Percentiles rank a stretch among this genome's conserved stretches.
Evolutionary conservation across 2,888 invertebrate species (phyloP).

Genomic region (Chaitophorus viminalis): DNA sequence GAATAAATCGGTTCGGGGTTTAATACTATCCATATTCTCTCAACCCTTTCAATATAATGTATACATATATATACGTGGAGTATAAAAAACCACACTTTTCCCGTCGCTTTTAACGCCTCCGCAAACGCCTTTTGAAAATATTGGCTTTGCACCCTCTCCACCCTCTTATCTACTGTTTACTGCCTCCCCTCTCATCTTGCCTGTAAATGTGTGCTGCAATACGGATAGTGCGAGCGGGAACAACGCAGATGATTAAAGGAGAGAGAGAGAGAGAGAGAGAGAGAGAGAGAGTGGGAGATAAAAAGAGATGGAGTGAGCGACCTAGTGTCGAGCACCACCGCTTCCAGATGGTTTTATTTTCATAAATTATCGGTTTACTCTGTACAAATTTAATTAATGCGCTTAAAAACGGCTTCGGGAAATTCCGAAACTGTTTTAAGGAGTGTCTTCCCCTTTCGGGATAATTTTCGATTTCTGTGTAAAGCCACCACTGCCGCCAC

Average conservation of each 20-base stretch:
- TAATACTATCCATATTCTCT: conserved; percentile 60
- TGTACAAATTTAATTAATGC: conserved; percentile 62
- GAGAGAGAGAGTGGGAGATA: neutral
- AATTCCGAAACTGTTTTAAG: conserved; percentile 62
- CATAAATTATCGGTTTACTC: conserved; percentile 62
- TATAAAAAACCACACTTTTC: conserved; percentile 55
- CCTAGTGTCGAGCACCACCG: conserved; percentile 52
- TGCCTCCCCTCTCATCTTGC: neutral
- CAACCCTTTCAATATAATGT: conserved; percentile 52
- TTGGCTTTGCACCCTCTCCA: conserved; percentile 54
- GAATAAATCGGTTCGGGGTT: conserved; percentile 61
- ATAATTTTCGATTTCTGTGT: conserved; percentile 61
- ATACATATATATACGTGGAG: neutral
- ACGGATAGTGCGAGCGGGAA: neutral
- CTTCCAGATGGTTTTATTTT: conserved; percentile 62
- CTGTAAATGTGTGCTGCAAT: neutral
- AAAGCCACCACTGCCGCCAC: conserved; percentile 36
- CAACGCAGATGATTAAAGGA: neutral
- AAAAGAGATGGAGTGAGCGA: neutral
- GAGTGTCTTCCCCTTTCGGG: conserved; percentile 50
- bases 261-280: neutral
- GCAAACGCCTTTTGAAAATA: conserved; percentile 60
- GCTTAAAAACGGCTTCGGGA: conserved; percentile 62
- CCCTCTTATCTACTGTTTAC: conserved; percentile 43
- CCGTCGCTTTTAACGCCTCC: conserved; percentile 61